Conservation (phyloP, 2,113 vertebrate genomes). For the Chaenogobius annularis region DNA sequence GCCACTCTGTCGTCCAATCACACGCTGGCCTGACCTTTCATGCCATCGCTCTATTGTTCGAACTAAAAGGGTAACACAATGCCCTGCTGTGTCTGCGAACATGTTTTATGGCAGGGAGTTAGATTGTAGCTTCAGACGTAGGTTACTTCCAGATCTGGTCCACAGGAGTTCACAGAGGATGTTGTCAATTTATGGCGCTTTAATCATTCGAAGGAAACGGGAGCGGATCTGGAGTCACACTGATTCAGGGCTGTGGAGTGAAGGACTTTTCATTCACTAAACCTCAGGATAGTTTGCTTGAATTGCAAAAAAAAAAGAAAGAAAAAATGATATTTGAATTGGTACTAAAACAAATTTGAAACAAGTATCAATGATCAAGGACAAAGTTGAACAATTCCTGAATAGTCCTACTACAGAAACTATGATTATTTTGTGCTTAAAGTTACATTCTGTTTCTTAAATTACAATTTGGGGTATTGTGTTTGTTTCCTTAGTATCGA, state of each 20-base stretch:
- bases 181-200: conserved; percentile 38
- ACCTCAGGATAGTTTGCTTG: not conserved
- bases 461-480: no score
- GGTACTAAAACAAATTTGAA: not conserved
- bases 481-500: no score
- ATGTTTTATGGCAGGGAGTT: conserved; percentile 38
- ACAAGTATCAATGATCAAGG: not conserved
- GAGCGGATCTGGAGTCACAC: conserved; percentile 25
- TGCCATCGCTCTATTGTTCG: conserved; percentile 63
- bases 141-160: conserved; percentile 47
- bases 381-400: no score
- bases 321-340: not conserved
- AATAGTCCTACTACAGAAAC: not conserved
- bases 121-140: conserved; percentile 29
- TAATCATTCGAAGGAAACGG: conserved; percentile 42
- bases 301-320: not conserved
- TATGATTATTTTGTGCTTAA: not conserved
- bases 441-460: not conserved
- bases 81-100: conserved; percentile 42
- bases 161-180: conserved; percentile 42
- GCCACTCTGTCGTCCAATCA: conserved; percentile 54
- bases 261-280: conserved; percentile 1
- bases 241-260: conserved; percentile 24
- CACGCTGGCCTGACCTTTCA: conserved; percentile 55
- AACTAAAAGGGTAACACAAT: conserved; percentile 51